These are phyloP conservation scores for Sphecodes monilicornis DNA, from an alignment of 2,888 invertebrate species.

Conservation along the genomic window DNA sequence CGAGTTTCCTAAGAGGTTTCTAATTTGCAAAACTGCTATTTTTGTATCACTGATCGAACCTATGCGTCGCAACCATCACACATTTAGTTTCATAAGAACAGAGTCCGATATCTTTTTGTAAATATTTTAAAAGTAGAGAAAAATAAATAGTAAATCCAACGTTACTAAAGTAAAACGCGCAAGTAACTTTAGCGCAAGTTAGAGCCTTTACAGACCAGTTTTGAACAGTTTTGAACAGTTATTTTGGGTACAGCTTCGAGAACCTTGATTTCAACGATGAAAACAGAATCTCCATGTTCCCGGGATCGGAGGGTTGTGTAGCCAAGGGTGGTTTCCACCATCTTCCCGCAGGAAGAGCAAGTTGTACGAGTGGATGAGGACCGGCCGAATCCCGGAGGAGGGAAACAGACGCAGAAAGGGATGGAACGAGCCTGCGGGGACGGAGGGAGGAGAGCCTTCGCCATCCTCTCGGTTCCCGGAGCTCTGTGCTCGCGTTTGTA, in stretches of 20 bases:
- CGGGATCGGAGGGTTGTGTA: background rate
- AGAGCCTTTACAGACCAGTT: background rate
- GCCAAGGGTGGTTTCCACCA: slow-evolving; percentile 34
- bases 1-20: too few species aligned
- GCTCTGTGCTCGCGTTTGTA: slow-evolving; percentile 76
- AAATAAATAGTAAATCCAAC: too few species aligned
- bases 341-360: slow-evolving; percentile 32
- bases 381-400: slow-evolving; percentile 22
- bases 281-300: slow-evolving; percentile 3
- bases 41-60: too few species aligned
- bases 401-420: slow-evolving; percentile 41
- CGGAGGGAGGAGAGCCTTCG: slow-evolving; percentile 62
- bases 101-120: too few species aligned
- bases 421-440: slow-evolving; percentile 45
- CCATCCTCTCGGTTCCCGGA: slow-evolving; percentile 61
- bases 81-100: too few species aligned
- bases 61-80: too few species aligned
- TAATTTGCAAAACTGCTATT: too few species aligned
- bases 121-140: too few species aligned
- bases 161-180: too few species aligned
- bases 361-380: slow-evolving; percentile 36
- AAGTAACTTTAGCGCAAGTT: too few species aligned
- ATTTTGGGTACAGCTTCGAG: background rate
- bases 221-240: background rate
- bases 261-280: background rate